Evolutionary conservation across 2,113 vertebrate genomes (phyloP), one percentile per base, ranked within the genome.

Genomic region (Cynopterus brachyotis): DNA sequence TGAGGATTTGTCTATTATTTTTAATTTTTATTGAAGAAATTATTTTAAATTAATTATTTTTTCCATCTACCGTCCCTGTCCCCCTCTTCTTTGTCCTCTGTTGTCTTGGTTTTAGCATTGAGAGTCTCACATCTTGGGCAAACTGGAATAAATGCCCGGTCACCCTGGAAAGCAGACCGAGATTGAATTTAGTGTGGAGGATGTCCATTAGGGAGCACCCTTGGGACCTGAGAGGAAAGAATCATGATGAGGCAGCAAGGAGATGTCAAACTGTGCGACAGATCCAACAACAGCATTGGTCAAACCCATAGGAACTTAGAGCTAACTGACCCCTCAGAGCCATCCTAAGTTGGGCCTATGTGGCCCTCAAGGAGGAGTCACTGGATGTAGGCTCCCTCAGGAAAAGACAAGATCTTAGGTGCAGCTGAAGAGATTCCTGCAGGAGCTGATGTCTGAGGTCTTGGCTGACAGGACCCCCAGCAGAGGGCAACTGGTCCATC

Each of bases 381-480:
- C 13, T 81, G 42, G 79, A 26, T 1, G 1, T 2, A 5, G 45
- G 69, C 55, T 47, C 17, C 64, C 78, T 72, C 2, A 0, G 53
- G 6, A 89, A 60, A 45, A 1, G n/a, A 1, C 0, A 0, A 84
- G 59, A 26, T 20, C 11, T 13, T 30, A 28, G 24, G 9, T 30
- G 26, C 16, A 26, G 64, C 20, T 1, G 9, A 82, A 15, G 66
- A 6, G 22, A 2, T 17, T 40, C n/a, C 55, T 78, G 9, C 17
- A 32, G n/a, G n/a, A n/a, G 28, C 55, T 64, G 78, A 16, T 3
- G 0, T 35, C 16, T 15, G 45, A 66, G 62, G 37, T 24, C 30
- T 10, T 15, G 5, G 32, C 53, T 26, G 32, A 20, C 4, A 19
- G 30, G 2, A 4, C 16, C 20, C 7, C n/a, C 28, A 30, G 40